Evolutionary conservation across 2,797 vertebrate species (phyloP), one percentile per base, ranked within the genome.

Genomic region (Catharus ustulatus): DNA sequence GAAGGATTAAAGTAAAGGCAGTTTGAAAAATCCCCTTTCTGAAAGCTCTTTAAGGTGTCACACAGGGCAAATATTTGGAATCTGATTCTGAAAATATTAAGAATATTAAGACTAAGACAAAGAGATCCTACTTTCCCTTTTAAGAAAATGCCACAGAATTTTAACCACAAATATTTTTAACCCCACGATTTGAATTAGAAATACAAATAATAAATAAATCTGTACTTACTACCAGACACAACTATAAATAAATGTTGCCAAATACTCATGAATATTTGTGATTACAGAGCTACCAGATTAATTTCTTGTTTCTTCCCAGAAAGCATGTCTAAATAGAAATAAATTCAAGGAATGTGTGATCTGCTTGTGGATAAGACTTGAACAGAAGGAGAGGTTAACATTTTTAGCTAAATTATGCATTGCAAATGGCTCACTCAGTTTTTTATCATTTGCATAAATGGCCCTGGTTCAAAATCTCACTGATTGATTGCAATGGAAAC

Each of bases 391-490:
- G 75, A 94, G 90, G 93, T 94, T 96, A 95, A 90, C 75, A 89
- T 93, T 95, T 96, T 95, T 95, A 96, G 86, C 61, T 95, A 95
- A 95, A 93, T 95, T 96, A 95, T 95, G 92, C 93, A 95, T 89
- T 95, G 75, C 68, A 95, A 95, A 93, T 92, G 61, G 81, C 72
- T 95, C 78, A 80, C 45, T 93, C 42, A 11, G 49, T 87, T 94
- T 87, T 91, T 67, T 75, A 72, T 57, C 45, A 91, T 97, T 96
- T 95, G 64, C 90, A 92, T 96, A 94, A 90, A 85, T 94, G 95
- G 71, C 84, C 61, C 68, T 77, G 78, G 49, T 94, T 95, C 86
- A 95, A 93, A 94, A 95, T 89, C 42, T 89, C 71, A 64, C 34
- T 94, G 88, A 87, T 54, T 94, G 93, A 87, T 87, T 94, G 57